Conservation (phyloP, 2,888 invertebrate genomes). For the Drosophila kuntzei region DNA sequence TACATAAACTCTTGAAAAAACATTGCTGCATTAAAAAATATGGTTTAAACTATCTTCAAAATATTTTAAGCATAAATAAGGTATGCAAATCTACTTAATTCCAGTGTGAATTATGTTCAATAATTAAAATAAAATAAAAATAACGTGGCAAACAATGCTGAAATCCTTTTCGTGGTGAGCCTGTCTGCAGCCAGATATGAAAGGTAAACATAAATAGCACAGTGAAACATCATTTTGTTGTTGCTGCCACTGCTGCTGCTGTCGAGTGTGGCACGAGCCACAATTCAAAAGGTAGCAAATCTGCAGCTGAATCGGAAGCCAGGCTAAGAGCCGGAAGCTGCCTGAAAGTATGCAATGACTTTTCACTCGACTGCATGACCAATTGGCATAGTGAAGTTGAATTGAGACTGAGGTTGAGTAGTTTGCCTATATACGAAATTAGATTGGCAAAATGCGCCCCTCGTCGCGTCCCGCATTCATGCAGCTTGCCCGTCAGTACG, state of each 20-base stretch:
- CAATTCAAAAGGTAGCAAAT: slow-evolving; percentile 48
- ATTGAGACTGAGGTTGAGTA: slow-evolving; percentile 21
- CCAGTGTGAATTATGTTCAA: neutral
- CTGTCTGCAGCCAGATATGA: slow-evolving; percentile 43
- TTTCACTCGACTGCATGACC: slow-evolving; percentile 41
- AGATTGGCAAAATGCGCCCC: slow-evolving; percentile 48
- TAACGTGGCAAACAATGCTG: neutral
- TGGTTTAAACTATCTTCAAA: no score
- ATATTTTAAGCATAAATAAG: no score
- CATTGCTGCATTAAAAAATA: no score
- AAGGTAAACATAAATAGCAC: slow-evolving; percentile 50
- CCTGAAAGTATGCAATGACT: slow-evolving; percentile 77
- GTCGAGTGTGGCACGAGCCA: slow-evolving; percentile 47
- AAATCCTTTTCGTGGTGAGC: slow-evolving; percentile 16
- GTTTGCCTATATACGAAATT: slow-evolving; percentile 38
- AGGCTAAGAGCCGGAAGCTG: slow-evolving; percentile 76
- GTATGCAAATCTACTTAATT: no score
- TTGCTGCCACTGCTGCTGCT: slow-evolving; percentile 21
- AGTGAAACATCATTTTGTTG: slow-evolving; percentile 24
- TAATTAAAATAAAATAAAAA: slow-evolving; percentile 14
- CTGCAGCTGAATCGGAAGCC: slow-evolving; percentile 58
- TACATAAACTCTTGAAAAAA: no score
- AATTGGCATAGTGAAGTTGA: slow-evolving; percentile 41
- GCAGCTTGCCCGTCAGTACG: slow-evolving; percentile 47
- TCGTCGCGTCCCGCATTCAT: slow-evolving; percentile 55